Evolutionary conservation across 2,888 invertebrate species (phyloP), one percentile per base, ranked within the genome.

Genomic region (Chaetogeoica ovagalla): DNA sequence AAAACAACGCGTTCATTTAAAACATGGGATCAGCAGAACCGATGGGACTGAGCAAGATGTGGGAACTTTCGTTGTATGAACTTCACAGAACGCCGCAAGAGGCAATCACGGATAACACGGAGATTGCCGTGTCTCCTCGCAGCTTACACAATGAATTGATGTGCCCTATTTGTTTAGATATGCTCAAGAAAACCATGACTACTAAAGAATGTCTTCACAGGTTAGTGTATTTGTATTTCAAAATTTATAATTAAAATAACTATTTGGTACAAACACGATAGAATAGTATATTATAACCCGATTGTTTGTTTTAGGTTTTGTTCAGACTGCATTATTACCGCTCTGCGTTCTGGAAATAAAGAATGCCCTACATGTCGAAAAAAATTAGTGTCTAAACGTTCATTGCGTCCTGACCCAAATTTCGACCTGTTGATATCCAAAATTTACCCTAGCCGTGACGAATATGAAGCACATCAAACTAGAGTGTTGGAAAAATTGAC

Each of bases 321-420:
- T 87, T 95, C 96, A 37, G 98, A 98, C 86, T 99, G 99, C 87
- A 99, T 99, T 84, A 96, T 97, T 82, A 98, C 98, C 6, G 98
- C 99, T 0, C 88, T 99, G 48, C 90, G 98, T 15, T 97, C 97
- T 57, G 98, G 98, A 7, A 99, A 99, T 87, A 99, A 99, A 87
- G 98, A 99, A 88, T 99, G 99, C 85, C 99, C 99, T 1, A 98
- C 98, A 0, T 99, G 98, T 86, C 90, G 99, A 59, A 99, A 98
- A 86, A 99, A 99, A 86, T 88, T 99, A 9, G 97, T 98, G 0
- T 99, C 98, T 0, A 98, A 98, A 86, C 89, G 99, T 69, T 98
- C 98, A 0, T 87, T 99, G 9, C 89, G 99, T 60, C 95, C 97
- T 0, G 99, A 99, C 87, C 98, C 98, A 0, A 98, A 98, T 87